Conservation (phyloP, 2,888 invertebrate species). For the Atrina japonica region DNA sequence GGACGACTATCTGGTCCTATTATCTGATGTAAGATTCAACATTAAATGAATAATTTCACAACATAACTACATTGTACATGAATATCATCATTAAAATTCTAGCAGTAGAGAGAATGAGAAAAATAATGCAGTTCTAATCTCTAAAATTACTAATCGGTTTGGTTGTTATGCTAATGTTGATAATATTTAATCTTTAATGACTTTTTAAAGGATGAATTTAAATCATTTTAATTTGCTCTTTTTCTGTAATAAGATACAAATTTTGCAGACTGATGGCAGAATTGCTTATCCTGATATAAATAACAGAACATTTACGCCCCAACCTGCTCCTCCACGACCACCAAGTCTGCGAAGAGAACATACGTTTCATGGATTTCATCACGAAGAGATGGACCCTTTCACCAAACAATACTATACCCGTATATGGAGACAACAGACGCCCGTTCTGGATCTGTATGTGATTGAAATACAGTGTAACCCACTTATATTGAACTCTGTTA, state of each 20-base stretch:
- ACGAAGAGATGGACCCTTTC: conserved; percentile 66
- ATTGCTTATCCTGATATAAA: conserved; percentile 22
- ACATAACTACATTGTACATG: too few species aligned
- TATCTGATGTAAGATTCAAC: too few species aligned
- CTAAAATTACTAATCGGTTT: too few species aligned
- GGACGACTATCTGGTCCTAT: too few species aligned
- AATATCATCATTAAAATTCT: too few species aligned
- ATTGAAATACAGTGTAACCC: background rate
- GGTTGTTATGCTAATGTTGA: too few species aligned
- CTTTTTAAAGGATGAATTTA: too few species aligned
- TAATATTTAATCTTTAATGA: too few species aligned
- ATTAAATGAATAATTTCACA: too few species aligned
- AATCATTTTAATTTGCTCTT: background rate
- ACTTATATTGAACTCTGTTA: too few species aligned
- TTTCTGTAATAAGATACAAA: background rate
- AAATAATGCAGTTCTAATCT: too few species aligned
- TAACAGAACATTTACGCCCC: conserved; percentile 21
- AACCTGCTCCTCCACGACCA: conserved; percentile 18
- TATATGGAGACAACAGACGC: conserved; percentile 59
- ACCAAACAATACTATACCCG: conserved; percentile 70
- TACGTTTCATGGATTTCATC: conserved; percentile 31
- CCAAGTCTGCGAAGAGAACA: conserved; percentile 27
- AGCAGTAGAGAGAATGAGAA: too few species aligned
- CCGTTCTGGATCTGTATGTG: conserved; percentile 36
- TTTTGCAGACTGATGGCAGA: conserved; percentile 20